A percentile compares a stretch with the other conserved stretches of the same genome.
Evolutionary conservation across 2,888 invertebrate species (phyloP).

Genomic region (Clistopyga incitator): DNA sequence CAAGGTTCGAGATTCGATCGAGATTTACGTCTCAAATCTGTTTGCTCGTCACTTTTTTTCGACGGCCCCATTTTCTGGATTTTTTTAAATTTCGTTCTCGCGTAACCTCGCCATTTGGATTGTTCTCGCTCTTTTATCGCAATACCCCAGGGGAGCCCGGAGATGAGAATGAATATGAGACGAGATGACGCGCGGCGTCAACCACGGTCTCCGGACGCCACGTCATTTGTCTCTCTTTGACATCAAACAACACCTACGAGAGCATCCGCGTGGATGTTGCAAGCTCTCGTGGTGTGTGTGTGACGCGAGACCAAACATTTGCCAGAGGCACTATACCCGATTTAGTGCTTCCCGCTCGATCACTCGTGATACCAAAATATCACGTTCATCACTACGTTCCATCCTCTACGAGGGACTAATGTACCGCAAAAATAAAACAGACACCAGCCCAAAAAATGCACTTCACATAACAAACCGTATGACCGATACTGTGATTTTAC

Average conservation of each 20-base stretch:
- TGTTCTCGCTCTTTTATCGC: conserved; percentile 37
- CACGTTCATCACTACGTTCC: conserved; percentile 39
- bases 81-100: conserved; percentile 10
- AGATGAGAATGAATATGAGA: conserved; percentile 66
- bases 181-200: conserved; percentile 54
- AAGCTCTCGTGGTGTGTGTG: conserved; percentile 53
- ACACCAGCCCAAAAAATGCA: not conserved
- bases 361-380: conserved; percentile 62
- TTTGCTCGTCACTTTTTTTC: conserved; percentile 7
- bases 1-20: conserved; percentile 8
- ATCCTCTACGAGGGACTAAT: conserved; percentile 34
- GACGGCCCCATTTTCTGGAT: not conserved
- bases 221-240: conserved; percentile 64
- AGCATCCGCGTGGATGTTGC: conserved; percentile 34
- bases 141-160: conserved; percentile 25
- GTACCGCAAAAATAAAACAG: conserved; percentile 22
- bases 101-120: conserved; percentile 5
- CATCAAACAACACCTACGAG: conserved; percentile 60
- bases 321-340: conserved; percentile 57
- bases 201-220: conserved; percentile 41
- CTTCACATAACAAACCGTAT: not conserved
- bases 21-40: conserved; percentile 13
- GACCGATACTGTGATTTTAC: not conserved
- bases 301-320: conserved; percentile 60
- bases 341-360: conserved; percentile 62